These are phyloP conservation scores for Porites rus DNA, from an alignment of 92 coral and sea anemone species.

Conservation along the genomic window DNA sequence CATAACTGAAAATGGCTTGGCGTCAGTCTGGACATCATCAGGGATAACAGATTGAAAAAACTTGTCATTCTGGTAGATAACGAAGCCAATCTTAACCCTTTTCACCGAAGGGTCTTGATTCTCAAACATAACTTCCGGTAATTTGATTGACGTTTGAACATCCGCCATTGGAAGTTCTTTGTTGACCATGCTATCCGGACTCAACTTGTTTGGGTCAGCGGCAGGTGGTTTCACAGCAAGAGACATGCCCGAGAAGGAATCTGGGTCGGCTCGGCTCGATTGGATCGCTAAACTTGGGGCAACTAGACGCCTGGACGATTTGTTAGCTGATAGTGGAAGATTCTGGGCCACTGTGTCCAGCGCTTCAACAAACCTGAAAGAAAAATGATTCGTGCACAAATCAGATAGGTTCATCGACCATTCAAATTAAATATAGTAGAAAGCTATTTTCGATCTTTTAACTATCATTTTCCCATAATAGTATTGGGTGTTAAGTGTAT, in stretches of 20 bases:
- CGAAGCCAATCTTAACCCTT: conserved; percentile 74
- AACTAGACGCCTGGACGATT: conserved; percentile 59
- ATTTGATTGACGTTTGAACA: conserved; percentile 69
- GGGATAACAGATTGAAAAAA: conserved; percentile 70
- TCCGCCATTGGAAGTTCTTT: conserved; percentile 44
- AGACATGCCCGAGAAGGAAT: conserved; percentile 68
- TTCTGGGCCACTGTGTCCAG: conserved; percentile 72
- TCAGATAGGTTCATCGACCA: no score
- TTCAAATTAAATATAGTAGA: no score
- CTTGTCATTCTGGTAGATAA: conserved; percentile 75
- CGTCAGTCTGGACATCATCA: conserved; percentile 42
- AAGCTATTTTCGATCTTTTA: no score
- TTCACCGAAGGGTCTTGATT: conserved; percentile 25
- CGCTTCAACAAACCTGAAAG: conserved; percentile 68
- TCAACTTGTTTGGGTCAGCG: conserved; percentile 38
- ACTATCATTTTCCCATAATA: no score
- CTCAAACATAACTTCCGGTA: conserved; percentile 63
- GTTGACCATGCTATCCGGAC: conserved; percentile 28
- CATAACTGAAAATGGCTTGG: conserved; percentile 23
- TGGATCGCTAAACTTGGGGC: conserved; percentile 73
- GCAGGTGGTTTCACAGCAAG: conserved; percentile 57
- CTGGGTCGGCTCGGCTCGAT: conserved; percentile 57
- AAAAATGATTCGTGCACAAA: background rate
- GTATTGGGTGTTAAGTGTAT: no score
- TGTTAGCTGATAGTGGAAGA: conserved; percentile 64